Evolutionary conservation across 2,888 invertebrate genomes (phyloP).

Genomic region (Danaus chrysippus): DNA sequence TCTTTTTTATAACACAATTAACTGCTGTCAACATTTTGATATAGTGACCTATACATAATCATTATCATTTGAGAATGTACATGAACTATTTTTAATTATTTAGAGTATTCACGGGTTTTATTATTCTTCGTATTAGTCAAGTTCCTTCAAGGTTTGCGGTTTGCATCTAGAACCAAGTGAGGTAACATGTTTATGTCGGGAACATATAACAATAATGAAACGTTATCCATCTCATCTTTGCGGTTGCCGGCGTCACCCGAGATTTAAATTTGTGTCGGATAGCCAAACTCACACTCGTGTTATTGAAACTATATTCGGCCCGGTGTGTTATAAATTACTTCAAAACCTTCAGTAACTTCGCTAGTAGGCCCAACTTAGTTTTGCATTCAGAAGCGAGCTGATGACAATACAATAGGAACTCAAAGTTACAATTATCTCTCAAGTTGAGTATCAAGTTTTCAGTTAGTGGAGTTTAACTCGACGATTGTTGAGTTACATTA

Average conservation of each 20-base stretch:
- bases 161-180: background rate
- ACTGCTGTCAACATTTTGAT: too few relatives aligned
- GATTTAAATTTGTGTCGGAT: slow-evolving; percentile 13
- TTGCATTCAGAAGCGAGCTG: slow-evolving; percentile 2
- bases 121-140: too few relatives aligned
- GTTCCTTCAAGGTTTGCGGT: too few relatives aligned
- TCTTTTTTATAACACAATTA: too few relatives aligned
- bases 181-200: background rate
- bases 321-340: background rate
- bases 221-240: background rate
- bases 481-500: slow-evolving; percentile 2
- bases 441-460: background rate
- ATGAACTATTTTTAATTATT: too few relatives aligned
- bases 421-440: slow-evolving; percentile 4
- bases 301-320: slow-evolving; percentile 14
- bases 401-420: slow-evolving; percentile 6
- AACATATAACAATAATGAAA: background rate
- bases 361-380: slow-evolving; percentile 5
- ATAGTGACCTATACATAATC: too few relatives aligned
- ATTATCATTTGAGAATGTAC: too few relatives aligned
- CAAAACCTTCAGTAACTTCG: background rate
- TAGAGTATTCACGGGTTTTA: too few relatives aligned
- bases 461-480: slow-evolving; percentile 3
- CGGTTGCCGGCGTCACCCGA: slow-evolving; percentile 5
- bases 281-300: slow-evolving; percentile 15